Evolutionary conservation across 2,797 vertebrate species (phyloP).

Genomic region (Poeciliopsis presidionis): DNA sequence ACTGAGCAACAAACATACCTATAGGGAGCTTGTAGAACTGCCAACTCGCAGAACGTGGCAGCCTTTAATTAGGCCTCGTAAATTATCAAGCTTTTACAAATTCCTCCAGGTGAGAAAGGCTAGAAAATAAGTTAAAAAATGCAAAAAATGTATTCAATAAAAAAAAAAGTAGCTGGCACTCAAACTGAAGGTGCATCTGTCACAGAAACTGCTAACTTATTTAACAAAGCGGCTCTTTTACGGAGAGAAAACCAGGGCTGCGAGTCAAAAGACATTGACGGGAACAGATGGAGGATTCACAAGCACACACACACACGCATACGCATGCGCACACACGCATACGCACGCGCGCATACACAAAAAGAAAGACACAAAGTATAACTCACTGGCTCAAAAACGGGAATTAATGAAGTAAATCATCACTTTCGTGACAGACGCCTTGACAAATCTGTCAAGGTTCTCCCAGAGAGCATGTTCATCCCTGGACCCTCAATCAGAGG

Average conservation of each 20-base stretch:
- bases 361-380: conserved; percentile 14
- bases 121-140: background rate
- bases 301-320: too few relatives aligned
- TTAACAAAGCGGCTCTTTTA: conserved; percentile 1
- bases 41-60: background rate
- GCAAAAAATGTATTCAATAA: too few relatives aligned
- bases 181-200: conserved; percentile 11
- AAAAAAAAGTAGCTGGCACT: background rate
- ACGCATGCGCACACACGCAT: too few relatives aligned
- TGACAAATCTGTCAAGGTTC: background rate
- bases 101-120: conserved; percentile 4
- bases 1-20: too few relatives aligned
- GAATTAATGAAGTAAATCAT: conserved; percentile 19
- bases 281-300: conserved; percentile 26
- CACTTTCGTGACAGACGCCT: conserved; percentile 4
- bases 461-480: conserved; percentile 1
- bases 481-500: conserved; percentile 1
- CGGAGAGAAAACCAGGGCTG: conserved; percentile 17
- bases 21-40: background rate
- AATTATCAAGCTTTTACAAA: conserved; percentile 14
- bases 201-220: conserved; percentile 35
- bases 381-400: conserved; percentile 6
- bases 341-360: too few relatives aligned
- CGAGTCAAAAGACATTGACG: conserved; percentile 32
- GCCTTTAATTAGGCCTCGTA: conserved; percentile 9